These are phyloP conservation scores for Accipiter cooperii DNA, from an alignment of 2,113 vertebrate genomes.

Conservation along the genomic window DNA sequence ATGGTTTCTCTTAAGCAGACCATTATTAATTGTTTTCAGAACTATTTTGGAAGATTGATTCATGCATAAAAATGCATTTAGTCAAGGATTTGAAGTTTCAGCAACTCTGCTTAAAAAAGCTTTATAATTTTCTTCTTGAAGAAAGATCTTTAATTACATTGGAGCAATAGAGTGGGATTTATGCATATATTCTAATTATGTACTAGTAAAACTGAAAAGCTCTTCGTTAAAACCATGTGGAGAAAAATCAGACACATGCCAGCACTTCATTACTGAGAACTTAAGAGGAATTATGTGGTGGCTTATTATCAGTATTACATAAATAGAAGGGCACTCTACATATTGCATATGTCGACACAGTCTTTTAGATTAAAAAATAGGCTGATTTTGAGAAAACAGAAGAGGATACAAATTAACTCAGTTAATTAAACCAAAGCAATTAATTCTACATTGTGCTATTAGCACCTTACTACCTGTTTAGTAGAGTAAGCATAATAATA, in stretches of 20 bases:
- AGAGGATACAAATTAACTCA: neutral
- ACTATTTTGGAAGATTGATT: constrained; percentile 45
- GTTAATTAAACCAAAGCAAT: constrained; percentile 30
- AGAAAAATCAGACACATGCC: constrained; percentile 53
- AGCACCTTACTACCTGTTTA: neutral
- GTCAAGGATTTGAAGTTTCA: constrained; percentile 30
- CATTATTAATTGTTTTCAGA: constrained; percentile 53
- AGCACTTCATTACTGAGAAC: constrained; percentile 56
- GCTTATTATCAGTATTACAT: constrained; percentile 37
- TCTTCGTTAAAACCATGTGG: constrained; percentile 52
- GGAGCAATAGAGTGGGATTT: constrained; percentile 53
- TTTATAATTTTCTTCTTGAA: constrained; percentile 55
- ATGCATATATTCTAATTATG: constrained; percentile 61
- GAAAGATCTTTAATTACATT: constrained; percentile 64
- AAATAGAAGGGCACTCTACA: constrained; percentile 40
- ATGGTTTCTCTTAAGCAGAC: constrained; percentile 19
- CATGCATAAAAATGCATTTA: constrained; percentile 58
- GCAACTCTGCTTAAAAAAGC: constrained; percentile 26
- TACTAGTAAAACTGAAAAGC: constrained; percentile 59
- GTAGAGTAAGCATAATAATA: neutral
- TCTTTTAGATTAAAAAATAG: constrained; percentile 10
- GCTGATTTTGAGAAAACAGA: constrained; percentile 18
- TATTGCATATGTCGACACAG: neutral
- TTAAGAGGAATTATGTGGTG: constrained; percentile 46
- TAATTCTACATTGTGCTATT: neutral